phyloP scores from a whole-genome alignment of 1,140 invertebrate genomes.

The Saccostrea echinata region DNA sequence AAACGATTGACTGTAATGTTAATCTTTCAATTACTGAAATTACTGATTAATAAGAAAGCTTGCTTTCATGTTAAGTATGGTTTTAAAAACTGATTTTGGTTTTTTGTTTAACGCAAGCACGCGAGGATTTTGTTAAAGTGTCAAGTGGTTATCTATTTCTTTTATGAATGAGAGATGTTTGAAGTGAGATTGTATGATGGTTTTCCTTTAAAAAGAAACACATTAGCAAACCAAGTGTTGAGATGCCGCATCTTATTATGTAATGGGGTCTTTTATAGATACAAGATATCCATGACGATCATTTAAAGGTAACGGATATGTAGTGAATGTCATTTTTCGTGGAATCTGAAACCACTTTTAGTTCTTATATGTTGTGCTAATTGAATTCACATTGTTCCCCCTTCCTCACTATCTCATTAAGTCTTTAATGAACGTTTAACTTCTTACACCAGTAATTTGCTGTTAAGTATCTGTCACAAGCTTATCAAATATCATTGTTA shows the following conservation, averaged over 20 bases:
- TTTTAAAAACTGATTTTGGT: not conserved
- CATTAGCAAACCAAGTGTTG: slow-evolving; percentile 4
- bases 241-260: slow-evolving; percentile 15
- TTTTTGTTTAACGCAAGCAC: not conserved
- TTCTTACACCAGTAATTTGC: not conserved
- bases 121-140: slow-evolving; percentile 12
- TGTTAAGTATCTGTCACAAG: not conserved
- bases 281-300: not conserved
- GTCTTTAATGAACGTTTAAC: slow-evolving; percentile 16
- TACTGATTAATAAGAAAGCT: no score
- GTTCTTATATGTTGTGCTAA: not conserved
- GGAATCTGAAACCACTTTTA: not conserved
- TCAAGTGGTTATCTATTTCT: slow-evolving; percentile 20
- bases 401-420: slow-evolving; percentile 8
- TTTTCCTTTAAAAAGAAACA: not conserved
- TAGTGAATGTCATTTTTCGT: not conserved
- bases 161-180: slow-evolving; percentile 29
- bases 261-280: not conserved
- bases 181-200: slow-evolving; percentile 14
- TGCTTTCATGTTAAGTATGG: no score
- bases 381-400: slow-evolving; percentile 14
- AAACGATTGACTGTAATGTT: no score
- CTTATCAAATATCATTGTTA: slow-evolving; percentile 5
- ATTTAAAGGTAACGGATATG: not conserved
- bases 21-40: no score